A percentile compares a stretch with the other conserved stretches of the same genome.
These are phyloP conservation scores for Moxostoma hubbsi DNA, from an alignment of 2,797 vertebrate species.

Conservation along the genomic window DNA sequence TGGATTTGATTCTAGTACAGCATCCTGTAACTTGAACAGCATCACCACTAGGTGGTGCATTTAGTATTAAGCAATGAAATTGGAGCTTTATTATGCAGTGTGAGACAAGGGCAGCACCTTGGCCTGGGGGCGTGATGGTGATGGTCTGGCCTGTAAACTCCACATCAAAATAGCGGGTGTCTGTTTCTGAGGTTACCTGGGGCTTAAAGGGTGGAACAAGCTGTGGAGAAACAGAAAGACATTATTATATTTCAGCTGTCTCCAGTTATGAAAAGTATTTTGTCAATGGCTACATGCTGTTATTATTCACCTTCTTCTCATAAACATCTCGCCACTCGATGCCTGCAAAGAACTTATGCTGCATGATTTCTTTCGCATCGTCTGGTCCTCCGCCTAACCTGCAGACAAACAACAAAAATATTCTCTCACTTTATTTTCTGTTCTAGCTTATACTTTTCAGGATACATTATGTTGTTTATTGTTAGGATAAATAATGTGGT, in stretches of 20 bases:
- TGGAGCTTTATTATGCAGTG: background rate
- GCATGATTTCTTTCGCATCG: constrained; percentile 98
- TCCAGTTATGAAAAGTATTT: background rate
- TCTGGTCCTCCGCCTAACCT: constrained; percentile 95
- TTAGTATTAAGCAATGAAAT: background rate
- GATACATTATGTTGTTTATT: too few species aligned
- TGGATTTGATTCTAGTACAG: background rate
- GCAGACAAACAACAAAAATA: constrained; percentile 39
- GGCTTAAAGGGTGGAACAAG: constrained; percentile 94
- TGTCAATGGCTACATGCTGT: background rate
- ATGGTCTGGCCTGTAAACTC: constrained; percentile 98
- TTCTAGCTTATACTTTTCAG: too few species aligned
- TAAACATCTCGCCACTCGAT: constrained; percentile 97
- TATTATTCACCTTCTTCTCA: constrained; percentile 88
- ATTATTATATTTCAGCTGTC: constrained; percentile 18
- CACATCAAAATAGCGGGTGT: constrained; percentile 97
- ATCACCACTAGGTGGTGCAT: constrained; percentile 20
- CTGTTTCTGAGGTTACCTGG: constrained; percentile 97
- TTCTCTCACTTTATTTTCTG: too few species aligned
- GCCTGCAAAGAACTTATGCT: constrained; percentile 93
- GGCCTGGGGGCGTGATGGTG: constrained; percentile 97
- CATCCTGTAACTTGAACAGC: background rate
- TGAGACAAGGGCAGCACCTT: constrained; percentile 80
- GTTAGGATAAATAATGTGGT: too few species aligned
- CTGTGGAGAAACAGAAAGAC: constrained; percentile 71